A percentile compares a stretch with the other conserved stretches of the same genome.
Conservation (phyloP, 2,113 vertebrate species). For the Leptocoma aspasia region DNA sequence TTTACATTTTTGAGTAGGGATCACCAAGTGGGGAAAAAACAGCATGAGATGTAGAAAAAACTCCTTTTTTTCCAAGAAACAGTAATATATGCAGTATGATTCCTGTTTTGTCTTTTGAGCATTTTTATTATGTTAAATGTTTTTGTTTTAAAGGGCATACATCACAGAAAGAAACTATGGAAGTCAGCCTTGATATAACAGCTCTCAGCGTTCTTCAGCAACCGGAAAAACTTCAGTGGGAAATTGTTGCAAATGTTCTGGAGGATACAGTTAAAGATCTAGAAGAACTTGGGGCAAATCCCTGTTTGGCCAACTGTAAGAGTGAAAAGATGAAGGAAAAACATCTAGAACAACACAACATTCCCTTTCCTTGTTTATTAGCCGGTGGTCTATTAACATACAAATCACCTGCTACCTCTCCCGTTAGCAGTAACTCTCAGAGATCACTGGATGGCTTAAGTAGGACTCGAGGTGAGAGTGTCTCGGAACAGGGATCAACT, state of each 20-base stretch:
- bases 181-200: slow-evolving; percentile 92
- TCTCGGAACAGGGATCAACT: slow-evolving; percentile 90
- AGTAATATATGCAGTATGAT: neutral
- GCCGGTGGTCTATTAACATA: slow-evolving; percentile 94
- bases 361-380: slow-evolving; percentile 97
- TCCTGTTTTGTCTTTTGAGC: neutral
- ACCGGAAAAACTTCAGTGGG: slow-evolving; percentile 98
- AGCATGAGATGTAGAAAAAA: neutral
- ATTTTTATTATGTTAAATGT: neutral
- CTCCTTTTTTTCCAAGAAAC: neutral
- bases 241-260: slow-evolving; percentile 95
- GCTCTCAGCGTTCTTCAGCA: slow-evolving; percentile 96
- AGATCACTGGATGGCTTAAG: slow-evolving; percentile 86
- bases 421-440: slow-evolving; percentile 82
- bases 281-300: slow-evolving; percentile 95
- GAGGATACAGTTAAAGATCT: slow-evolving; percentile 98
- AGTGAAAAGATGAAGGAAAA: slow-evolving; percentile 94
- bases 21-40: neutral
- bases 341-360: slow-evolving; percentile 92
- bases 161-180: slow-evolving; percentile 93
- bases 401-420: slow-evolving; percentile 87
- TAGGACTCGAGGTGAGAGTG: slow-evolving; percentile 90
- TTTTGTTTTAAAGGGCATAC: slow-evolving; percentile 81
- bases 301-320: slow-evolving; percentile 86
- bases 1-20: neutral